phyloP scores from a whole-genome alignment of 2,797 vertebrate genomes.

The Aythya fuligula region DNA sequence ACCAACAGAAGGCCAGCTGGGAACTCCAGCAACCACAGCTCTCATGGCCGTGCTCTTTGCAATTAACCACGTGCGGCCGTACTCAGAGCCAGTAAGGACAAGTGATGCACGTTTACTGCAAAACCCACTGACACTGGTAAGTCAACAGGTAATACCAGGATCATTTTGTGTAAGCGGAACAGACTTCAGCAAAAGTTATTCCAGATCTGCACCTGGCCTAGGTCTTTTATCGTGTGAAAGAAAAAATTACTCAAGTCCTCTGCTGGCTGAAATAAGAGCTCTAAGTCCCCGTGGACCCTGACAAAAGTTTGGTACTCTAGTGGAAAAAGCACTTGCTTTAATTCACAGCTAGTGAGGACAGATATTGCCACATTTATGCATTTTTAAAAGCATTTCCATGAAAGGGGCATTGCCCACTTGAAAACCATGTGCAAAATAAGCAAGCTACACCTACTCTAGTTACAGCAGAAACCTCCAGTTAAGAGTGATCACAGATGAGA shows the following conservation, averaged over 20 bases:
- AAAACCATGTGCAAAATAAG: not conserved
- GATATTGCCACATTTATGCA: not conserved
- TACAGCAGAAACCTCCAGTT: not conserved
- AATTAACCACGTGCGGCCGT: not conserved
- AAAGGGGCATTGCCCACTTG: not conserved
- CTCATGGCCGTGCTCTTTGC: not conserved
- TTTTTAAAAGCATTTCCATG: not conserved
- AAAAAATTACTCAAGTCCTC: not conserved
- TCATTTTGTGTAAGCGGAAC: not conserved
- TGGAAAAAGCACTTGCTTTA: not conserved
- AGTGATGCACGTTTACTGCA: not conserved
- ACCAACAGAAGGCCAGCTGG: not conserved
- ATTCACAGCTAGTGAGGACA: not conserved
- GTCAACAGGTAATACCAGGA: not conserved
- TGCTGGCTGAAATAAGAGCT: not conserved
- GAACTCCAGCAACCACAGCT: not conserved
- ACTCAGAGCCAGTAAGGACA: fast-evolving
- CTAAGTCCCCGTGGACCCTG: not conserved
- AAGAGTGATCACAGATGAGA: not conserved
- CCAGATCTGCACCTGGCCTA: not conserved
- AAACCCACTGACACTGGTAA: not conserved
- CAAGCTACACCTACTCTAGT: not conserved
- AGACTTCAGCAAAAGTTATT: not conserved
- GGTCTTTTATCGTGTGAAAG: not conserved
- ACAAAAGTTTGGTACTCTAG: not conserved